Evolutionary conservation across 2,888 invertebrate genomes (phyloP).

Genomic region (Acanthococcus lagerstroemiae): DNA sequence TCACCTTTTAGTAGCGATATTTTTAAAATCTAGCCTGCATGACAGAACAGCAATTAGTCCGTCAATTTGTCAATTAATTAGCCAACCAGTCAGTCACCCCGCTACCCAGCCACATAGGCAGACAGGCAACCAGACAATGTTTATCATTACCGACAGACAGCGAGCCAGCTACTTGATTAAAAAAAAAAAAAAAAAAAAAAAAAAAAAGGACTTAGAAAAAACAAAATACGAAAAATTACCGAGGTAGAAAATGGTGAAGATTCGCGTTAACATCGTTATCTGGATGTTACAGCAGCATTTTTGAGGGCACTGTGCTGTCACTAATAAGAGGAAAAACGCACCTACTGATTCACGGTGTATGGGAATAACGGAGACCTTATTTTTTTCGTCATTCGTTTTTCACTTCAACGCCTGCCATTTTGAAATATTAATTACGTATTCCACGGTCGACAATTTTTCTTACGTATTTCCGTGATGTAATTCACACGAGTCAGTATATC

Average conservation of each 20-base stretch:
- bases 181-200: neutral
- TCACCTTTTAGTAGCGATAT: too few species aligned
- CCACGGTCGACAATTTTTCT: neutral
- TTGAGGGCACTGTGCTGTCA: neutral
- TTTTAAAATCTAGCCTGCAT: too few species aligned
- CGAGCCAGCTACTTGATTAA: too few species aligned
- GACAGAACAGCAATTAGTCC: too few species aligned
- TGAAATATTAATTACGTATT: neutral
- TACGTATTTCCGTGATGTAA: too few species aligned
- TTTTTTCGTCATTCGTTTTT: neutral
- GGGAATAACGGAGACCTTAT: neutral
- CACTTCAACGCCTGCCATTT: neutral
- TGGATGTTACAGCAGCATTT: neutral
- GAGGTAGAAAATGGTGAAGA: neutral
- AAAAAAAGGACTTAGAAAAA: too few species aligned
- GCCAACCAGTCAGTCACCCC: too few species aligned
- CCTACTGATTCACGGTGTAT: neutral
- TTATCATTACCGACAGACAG: too few species aligned
- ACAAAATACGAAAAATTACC: neutral
- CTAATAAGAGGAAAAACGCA: neutral
- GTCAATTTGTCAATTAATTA: too few species aligned
- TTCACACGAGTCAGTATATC: too few species aligned
- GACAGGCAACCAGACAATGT: too few species aligned
- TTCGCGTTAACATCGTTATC: conserved; percentile 5
- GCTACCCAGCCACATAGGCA: too few species aligned